These are phyloP conservation scores for Gymnoscopelus microlampas DNA, from an alignment of 2,797 vertebrate genomes.

Conservation along the genomic window DNA sequence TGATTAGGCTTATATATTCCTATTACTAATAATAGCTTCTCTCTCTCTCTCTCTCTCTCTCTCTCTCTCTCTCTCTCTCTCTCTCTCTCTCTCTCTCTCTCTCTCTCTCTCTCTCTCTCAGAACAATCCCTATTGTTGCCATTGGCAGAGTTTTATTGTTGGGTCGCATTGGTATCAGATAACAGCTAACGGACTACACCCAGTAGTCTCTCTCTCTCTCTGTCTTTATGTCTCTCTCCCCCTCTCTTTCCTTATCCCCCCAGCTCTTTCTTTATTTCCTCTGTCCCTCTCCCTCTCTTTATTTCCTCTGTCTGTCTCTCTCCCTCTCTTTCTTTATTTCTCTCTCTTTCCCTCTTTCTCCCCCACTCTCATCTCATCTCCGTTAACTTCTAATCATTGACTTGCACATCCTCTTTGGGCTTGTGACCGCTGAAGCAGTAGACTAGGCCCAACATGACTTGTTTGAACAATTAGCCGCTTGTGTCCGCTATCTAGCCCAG, in stretches of 20 bases:
- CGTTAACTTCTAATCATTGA: slow-evolving; percentile 74
- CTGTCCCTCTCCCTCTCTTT: neutral
- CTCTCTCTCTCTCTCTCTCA: slow-evolving; percentile 6
- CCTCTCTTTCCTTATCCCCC: slow-evolving; percentile 10
- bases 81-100: neutral
- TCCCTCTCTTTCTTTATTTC: neutral
- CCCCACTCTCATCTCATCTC: slow-evolving; percentile 40
- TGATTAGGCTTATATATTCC: no score
- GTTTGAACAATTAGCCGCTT: no score
- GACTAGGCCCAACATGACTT: no score
- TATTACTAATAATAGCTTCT: neutral
- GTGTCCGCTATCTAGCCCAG: no score
- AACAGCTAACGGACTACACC: slow-evolving; percentile 80
- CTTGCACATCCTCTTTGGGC: slow-evolving; percentile 56
- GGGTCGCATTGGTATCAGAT: slow-evolving; percentile 71
- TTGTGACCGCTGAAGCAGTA: no score
- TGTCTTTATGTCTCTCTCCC: slow-evolving; percentile 5
- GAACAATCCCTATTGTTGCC: slow-evolving; percentile 78
- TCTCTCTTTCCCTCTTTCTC: slow-evolving; percentile 13
- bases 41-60: slow-evolving; percentile 10
- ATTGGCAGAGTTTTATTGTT: slow-evolving; percentile 69
- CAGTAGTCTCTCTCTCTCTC: slow-evolving; percentile 37
- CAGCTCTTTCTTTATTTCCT: neutral
- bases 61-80: slow-evolving; percentile 2
- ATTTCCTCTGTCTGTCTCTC: slow-evolving; percentile 5